These are phyloP conservation scores for Schrankia costaestrigalis DNA, from an alignment of 2,888 invertebrate genomes.

Conservation along the genomic window DNA sequence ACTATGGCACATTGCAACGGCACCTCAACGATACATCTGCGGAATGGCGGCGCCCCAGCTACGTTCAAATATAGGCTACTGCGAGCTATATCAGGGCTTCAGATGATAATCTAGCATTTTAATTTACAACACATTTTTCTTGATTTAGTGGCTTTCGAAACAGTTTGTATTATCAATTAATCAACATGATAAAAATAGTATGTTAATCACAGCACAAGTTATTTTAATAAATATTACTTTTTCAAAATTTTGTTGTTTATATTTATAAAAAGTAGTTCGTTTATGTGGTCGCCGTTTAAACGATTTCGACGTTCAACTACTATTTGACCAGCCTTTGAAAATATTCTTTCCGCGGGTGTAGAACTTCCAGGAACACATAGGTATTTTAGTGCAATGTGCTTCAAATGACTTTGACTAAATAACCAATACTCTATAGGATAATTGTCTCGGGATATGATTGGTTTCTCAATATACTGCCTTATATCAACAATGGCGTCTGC, in stretches of 20 bases:
- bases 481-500: constrained; percentile 13
- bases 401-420: constrained; percentile 9
- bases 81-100: background rate
- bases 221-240: constrained; percentile 1
- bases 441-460: background rate
- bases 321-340: constrained; percentile 8
- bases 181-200: constrained; percentile 1
- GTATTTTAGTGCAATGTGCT: constrained; percentile 9
- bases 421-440: constrained; percentile 6
- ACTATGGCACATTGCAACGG: background rate
- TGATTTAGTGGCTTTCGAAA: background rate
- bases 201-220: background rate
- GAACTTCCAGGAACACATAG: constrained; percentile 4
- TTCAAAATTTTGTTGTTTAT: background rate
- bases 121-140: constrained; percentile 1
- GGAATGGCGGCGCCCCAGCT: background rate
- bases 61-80: background rate
- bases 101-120: background rate
- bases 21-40: background rate
- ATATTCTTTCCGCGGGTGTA: constrained; percentile 6
- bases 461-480: constrained; percentile 7
- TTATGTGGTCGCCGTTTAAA: constrained; percentile 1
- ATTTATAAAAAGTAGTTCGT: constrained; percentile 3
- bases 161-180: background rate
- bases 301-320: constrained; percentile 6